Evolutionary conservation across 2,113 vertebrate genomes (phyloP).

Genomic region (Dascyllus trimaculatus): DNA sequence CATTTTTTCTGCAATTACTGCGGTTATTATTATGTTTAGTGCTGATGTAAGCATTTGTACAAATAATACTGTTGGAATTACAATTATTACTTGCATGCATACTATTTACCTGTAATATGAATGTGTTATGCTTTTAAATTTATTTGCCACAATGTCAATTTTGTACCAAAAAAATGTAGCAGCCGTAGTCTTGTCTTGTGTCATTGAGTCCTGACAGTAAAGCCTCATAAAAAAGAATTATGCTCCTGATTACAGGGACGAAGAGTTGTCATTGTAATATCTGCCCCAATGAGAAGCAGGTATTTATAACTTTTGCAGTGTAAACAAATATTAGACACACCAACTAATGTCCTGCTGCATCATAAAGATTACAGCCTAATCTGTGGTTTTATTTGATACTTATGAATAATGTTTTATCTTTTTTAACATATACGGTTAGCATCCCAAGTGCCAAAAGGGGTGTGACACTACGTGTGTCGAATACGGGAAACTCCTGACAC

Average conservation of each 20-base stretch:
- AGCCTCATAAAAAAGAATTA: conserved; percentile 7
- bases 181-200: not conserved
- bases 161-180: no score
- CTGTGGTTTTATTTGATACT: not conserved
- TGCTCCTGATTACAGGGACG: not conserved
- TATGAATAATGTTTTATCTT: conserved; percentile 3
- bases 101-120: no score
- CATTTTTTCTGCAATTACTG: no score
- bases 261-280: not conserved
- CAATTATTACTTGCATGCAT: no score
- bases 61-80: no score
- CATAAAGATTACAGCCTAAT: conserved; percentile 2
- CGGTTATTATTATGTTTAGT: no score
- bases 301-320: not conserved
- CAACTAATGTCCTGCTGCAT: not conserved
- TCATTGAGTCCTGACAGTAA: not conserved
- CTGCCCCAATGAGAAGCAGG: not conserved
- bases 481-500: conserved; percentile 19
- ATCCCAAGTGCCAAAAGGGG: conserved; percentile 4
- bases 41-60: no score
- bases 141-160: no score
- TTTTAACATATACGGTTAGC: not conserved
- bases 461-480: not conserved
- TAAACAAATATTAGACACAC: conserved; percentile 1
- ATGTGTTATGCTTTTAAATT: no score